Conservation (phyloP, 2,888 invertebrate genomes). For the Herminia tarsipennalis region DNA sequence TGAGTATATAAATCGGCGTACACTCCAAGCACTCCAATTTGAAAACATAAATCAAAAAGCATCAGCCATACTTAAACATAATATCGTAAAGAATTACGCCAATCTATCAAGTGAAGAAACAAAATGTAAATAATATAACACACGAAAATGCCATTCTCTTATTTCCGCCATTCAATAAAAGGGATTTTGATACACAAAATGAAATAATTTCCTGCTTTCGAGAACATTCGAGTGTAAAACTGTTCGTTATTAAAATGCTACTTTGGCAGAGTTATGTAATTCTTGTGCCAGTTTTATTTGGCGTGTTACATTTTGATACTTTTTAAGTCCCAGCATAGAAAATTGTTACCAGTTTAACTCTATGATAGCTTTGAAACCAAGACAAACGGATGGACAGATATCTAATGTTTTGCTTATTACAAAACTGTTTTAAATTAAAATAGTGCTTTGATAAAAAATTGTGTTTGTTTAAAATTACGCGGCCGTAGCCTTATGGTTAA, state of each 20-base stretch:
- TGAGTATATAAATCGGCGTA: no score
- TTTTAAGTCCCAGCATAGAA: no score
- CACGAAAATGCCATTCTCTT: constrained; percentile 35
- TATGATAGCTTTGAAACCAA: no score
- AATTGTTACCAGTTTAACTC: no score
- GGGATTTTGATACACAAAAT: constrained; percentile 56
- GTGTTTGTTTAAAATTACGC: no score
- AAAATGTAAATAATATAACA: constrained; percentile 23
- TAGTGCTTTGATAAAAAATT: no score
- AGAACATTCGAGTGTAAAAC: constrained; percentile 60
- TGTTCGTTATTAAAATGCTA: constrained; percentile 63
- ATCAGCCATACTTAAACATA: neutral
- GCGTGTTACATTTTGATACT: neutral
- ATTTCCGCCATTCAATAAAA: constrained; percentile 52
- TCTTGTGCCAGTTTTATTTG: neutral
- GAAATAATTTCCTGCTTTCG: constrained; percentile 60
- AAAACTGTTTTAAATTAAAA: no score
- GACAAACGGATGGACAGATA: no score
- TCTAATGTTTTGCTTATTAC: no score
- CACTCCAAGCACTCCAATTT: no score
- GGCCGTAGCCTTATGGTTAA: no score
- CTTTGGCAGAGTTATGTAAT: constrained; percentile 43
- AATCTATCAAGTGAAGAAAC: constrained; percentile 4
- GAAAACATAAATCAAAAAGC: neutral
- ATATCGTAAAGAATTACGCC: neutral